Base-by-base conservation (phyloP, 2,888 invertebrate genomes). In the Cryptus armator region DNA sequence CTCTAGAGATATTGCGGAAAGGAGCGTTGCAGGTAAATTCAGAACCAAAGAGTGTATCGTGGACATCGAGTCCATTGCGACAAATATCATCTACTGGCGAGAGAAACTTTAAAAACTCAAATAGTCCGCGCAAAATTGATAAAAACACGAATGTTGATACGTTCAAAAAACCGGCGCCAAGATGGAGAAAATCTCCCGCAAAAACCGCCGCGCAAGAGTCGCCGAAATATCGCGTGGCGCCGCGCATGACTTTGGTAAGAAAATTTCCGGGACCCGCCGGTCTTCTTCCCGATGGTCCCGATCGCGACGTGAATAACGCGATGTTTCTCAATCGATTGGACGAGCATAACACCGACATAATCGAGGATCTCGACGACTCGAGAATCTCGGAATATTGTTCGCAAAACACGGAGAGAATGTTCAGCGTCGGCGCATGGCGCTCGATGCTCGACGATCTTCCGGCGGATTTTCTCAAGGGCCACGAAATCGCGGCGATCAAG, bases 181-280 rank as follows among this genome's bases (percentile, higher is more conserved):
- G n/a, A 64, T 4, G 10, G 4, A 29, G 32, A 0, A 32, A 75
- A 66, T 64, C 68, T 0, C 56, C 80, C 7, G 6, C 9, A 24
- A 85, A 78, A 67, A 12, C 32, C n/a, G 32, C n/a, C 32, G 10
- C 10, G 6, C 67, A 19, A 59, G 48, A 10, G 9, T 56, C 76
- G 7, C 44, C 78, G 29, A 59, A 53, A 81, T 79, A 76, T 75
- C 66, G 29, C 6, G 46, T 56, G 1, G 70, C 53, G 29, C 66
- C 71, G n/a, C 75, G 83, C 16, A 80, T 87, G 76, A 87, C 90
- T 1, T 62, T 93, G 16, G 79, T 90, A 4, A 91, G 94, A 88
- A 94, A 94, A 88, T 95, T 95, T 89, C 94, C 95, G 6, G 95
- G 95, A 1, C 95, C 95, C 56, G 95, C 94, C 64, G 95, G 95